Base-by-base conservation (phyloP, 1,140 invertebrate species). In the Vollenhovia emeryi region DNA sequence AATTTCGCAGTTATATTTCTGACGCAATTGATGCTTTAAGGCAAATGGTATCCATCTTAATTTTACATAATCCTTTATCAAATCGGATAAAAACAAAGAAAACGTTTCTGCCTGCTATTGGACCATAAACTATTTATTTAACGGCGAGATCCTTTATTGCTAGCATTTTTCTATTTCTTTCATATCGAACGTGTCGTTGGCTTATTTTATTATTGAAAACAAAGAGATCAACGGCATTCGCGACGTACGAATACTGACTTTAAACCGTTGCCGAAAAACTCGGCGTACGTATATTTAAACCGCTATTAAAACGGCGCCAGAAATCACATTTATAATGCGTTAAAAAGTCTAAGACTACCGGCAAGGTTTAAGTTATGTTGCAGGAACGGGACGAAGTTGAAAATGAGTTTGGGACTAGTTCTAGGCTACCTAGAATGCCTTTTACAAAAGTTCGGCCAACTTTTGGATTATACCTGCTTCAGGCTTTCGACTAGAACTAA, bases 371-470 rank as follows among this genome's bases (percentile, higher is more conserved):
- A 82, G 78, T 82, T 82, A 82, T 73, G 78, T 82, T 82, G 78
- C 50, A 43, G 78, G 50, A 33, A 71, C 66, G 36, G 36, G 66
- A 82, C 78, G 15, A 82, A 82, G 78, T 82, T 82, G 78, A 71
- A 82, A 82, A 82, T 82, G 66, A 82, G 78, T 82, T 80, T 57
- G 78, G 66, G 66, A 82, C 78, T 82, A 73, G 78, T 82, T 82
- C 78, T 82, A 71, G 78, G 66, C 66, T 73, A 73, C n/a, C 78
- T 82, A 73, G 52, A 82, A 82, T 82, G 66, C 78, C 78, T 59
- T 71, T 82, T 82, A 82, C 78, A 82, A 82, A 82, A 82, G 78
- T 82, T 73, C 8, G 78, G 52, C 30, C 78, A 82, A 82, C 78
- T 82, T 82, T 82, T 21, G 78, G 78, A 82, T 82, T 82, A 82